Base-by-base conservation (phyloP, 2,888 invertebrate species). In the Hololepta plana region DNA sequence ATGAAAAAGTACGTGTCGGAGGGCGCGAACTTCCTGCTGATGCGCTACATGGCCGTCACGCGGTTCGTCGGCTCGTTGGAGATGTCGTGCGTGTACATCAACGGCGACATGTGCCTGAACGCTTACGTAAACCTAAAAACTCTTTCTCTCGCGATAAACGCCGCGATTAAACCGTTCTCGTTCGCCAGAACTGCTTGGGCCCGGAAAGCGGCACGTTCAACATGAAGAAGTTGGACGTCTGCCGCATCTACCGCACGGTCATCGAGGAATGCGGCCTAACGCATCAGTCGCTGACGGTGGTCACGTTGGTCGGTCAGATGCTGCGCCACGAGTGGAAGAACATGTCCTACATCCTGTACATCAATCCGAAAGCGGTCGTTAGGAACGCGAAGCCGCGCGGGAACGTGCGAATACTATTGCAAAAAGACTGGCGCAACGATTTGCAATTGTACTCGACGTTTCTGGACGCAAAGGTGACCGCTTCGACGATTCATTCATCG, bases 381-480 rank as follows among this genome's bases (percentile, higher is more conserved):
- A 29, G 27, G 1, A 34, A 38, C 14, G 38, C 38, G 11, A 40
- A 41, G 32, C 42, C 48, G 4, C 32, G 32, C 3, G 32, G 34
- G 0, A 43, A 42, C 28, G 57, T 60, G 28, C 42, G 46, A 5
- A 56, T 59, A 23, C 44, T 55, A 4, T 58, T 62, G 2, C 41
- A 64, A 8, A 54, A 59, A 19, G 48, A 42, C 12, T 71, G 70
- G 70, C 52, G 59, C 12, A 53, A 60, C 19, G 69, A 72, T 43
- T 49, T 71, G 32, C 64, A 72, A 43, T 42, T 70, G 26, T 48
- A 67, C 14, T 69, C 71, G 0, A 61, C 62, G 44, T 72, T 64
- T 47, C 47, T 72, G 31, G 67, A 72, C 35, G 59, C 55, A 38
- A 70, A 70, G 59, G 72, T 69, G 50, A n/a, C n/a, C n/a, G n/a